These are phyloP conservation scores for Ardeotis arabs DNA, from an alignment of 2,113 vertebrate species.

Conservation along the genomic window DNA sequence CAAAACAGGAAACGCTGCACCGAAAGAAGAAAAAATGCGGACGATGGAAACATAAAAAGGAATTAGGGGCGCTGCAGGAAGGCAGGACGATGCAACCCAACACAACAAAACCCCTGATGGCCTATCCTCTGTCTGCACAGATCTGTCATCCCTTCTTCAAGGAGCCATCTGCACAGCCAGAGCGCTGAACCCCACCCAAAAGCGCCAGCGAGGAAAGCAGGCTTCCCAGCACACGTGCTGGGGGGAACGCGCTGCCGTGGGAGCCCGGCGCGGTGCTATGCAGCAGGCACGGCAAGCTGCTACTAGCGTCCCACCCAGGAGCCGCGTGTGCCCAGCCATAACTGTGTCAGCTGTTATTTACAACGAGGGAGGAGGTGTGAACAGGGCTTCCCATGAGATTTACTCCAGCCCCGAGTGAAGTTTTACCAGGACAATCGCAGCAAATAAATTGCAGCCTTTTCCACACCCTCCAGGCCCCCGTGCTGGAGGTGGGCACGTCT, in stretches of 20 bases:
- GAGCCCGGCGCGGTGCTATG: not conserved
- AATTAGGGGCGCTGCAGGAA: not conserved
- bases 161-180: not conserved
- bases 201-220: not conserved
- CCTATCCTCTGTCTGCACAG: not conserved
- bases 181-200: not conserved
- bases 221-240: not conserved
- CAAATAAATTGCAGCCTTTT: constrained; percentile 6
- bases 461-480: not conserved
- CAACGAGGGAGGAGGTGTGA: constrained; percentile 25
- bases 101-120: not conserved
- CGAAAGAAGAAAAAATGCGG: not conserved
- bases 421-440: not conserved
- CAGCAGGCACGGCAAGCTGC: constrained; percentile 20
- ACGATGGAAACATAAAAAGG: not conserved
- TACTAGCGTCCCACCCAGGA: constrained; percentile 23
- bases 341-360: constrained; percentile 39
- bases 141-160: not conserved
- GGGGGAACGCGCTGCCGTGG: not conserved
- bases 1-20: not conserved
- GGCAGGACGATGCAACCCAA: not conserved
- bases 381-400: constrained; percentile 50
- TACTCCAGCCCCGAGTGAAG: constrained; percentile 6
- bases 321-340: not conserved
- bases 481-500: constrained; percentile 20